Base-by-base conservation (phyloP, 2,888 invertebrate species). In the Lymantria dispar region DNA sequence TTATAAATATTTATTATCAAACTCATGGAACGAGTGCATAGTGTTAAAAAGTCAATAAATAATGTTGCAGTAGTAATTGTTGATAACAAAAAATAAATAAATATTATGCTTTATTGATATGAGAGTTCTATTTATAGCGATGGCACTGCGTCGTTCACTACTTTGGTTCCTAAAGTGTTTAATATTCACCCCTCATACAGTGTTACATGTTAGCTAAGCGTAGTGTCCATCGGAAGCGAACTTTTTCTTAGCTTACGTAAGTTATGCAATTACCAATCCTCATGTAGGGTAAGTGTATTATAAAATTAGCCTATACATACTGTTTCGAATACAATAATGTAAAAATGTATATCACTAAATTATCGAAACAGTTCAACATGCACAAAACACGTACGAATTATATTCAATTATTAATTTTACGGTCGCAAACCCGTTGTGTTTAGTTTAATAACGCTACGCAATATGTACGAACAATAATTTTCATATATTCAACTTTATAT, bases 11-110 rank as follows among this genome's bases (percentile, higher is more conserved):
- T 83, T 82, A 82, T 83, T 81, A 76, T 80, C 72, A 76, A 65
- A 22, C 22, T 80, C 72, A 82, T 79, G 75, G 75, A 76, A 22
- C 22, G 22, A 22, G 22, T 22, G 79, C 80, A 78, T 88, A 87
- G 84, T 74, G 74, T 83, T 65, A 76, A 81, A 33, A 38, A 76
- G 76, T 85, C 80, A 75, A 80, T 83, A 76, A 85, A 76, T 80
- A 83, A 80, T 80, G 83, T 86, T 85, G 84, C 81, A 67, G 83
- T 86, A 88, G 87, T 82, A 76, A 70, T 87, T 87, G 86, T 85
- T 87, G 74, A 80, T 81, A 71, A 84, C 80, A 11, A 5, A 7
- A 78, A 82, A 87, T n/a, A n/a, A 86, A 83, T 3, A 22, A 22
- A 22, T 22, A 22, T 22, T 82, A 83, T 85, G 86, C 85, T 86